Conservation (phyloP, 2,113 vertebrate species). For the Poecile atricapillus region DNA sequence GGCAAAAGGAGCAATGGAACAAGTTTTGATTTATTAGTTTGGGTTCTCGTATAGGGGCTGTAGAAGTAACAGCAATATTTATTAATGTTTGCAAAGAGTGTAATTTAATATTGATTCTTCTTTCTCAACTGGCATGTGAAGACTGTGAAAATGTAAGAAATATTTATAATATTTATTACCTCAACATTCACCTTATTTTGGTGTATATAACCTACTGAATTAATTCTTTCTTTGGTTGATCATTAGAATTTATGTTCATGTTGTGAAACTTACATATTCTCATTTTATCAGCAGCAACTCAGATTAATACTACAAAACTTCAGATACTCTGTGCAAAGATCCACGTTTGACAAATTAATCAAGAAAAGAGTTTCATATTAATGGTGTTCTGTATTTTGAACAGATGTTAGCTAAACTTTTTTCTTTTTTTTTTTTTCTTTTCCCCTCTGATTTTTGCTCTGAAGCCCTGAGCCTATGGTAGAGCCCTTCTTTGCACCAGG, state of each 20-base stretch:
- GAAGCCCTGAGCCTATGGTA: background rate
- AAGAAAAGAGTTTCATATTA: background rate
- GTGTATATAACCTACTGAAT: background rate
- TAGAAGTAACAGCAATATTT: slow-evolving; percentile 23
- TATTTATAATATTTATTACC: slow-evolving; percentile 38
- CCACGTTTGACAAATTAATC: slow-evolving; percentile 13
- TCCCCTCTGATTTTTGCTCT: background rate
- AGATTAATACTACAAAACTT: background rate
- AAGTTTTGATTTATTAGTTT: slow-evolving; percentile 15
- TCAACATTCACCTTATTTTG: background rate
- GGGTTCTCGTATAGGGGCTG: background rate
- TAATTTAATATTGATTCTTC: slow-evolving; percentile 54
- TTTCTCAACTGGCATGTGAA: background rate
- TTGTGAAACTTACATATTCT: background rate
- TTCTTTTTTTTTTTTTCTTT: background rate
- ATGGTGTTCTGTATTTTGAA: background rate
- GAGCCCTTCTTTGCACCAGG: background rate
- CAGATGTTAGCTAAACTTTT: background rate
- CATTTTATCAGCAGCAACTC: background rate
- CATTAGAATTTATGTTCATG: slow-evolving; percentile 37
- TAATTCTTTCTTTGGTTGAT: background rate
- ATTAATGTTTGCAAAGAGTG: slow-evolving; percentile 22
- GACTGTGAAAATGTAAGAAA: slow-evolving; percentile 3
- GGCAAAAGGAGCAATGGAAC: background rate
- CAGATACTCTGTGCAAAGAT: background rate